A percentile compares a stretch with the other conserved stretches of the same genome.
These are phyloP conservation scores for Clarias platycephalus DNA, from an alignment of 2,797 vertebrate species.

Conservation along the genomic window DNA sequence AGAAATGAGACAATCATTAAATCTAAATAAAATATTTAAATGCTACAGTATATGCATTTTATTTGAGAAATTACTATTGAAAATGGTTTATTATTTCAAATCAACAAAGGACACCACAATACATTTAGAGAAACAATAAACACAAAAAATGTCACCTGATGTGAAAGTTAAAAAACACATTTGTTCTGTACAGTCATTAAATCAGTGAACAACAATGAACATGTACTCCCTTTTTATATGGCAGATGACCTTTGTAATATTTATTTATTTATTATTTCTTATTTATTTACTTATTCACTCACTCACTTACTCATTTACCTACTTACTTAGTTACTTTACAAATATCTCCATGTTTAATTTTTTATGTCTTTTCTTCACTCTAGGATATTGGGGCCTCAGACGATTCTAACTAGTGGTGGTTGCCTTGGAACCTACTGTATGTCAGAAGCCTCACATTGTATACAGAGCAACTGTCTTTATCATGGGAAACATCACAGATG, in stretches of 20 bases:
- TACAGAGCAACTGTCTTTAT: slow-evolving; percentile 24
- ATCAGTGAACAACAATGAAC: not conserved
- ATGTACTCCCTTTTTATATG: not conserved
- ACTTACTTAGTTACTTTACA: not conserved
- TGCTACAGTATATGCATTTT: not conserved
- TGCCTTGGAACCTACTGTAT: slow-evolving; percentile 49
- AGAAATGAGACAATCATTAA: not conserved
- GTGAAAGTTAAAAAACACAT: not conserved
- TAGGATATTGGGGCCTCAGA: slow-evolving; percentile 72
- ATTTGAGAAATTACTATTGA: not conserved
- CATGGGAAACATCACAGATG: not conserved
- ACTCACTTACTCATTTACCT: too few relatives aligned
- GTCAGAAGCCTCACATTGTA: slow-evolving; percentile 44
- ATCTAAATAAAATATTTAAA: not conserved
- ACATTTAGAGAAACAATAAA: not conserved
- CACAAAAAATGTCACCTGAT: not conserved
- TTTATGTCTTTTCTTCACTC: slow-evolving; percentile 43
- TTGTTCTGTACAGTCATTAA: not conserved
- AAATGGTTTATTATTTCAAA: not conserved
- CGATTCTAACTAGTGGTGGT: slow-evolving; percentile 61
- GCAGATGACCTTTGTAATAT: not conserved
- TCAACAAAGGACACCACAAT: not conserved
- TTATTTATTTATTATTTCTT: not conserved
- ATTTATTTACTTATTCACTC: too few relatives aligned
- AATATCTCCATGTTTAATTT: not conserved